phyloP scores from a whole-genome alignment of 2,888 invertebrate species.

The Gortyna flavago region DNA sequence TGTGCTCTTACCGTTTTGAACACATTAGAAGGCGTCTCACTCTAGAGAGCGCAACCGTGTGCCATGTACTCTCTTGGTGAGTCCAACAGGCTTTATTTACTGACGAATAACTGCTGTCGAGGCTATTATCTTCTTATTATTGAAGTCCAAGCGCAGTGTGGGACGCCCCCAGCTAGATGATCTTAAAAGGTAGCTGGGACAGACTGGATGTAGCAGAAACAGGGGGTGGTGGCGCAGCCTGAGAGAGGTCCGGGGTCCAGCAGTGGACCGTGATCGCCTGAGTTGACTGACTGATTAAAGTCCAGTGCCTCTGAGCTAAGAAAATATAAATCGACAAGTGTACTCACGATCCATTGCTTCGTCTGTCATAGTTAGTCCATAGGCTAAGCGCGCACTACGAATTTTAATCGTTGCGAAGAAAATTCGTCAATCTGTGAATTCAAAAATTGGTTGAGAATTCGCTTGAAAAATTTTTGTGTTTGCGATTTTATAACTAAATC shows the following conservation, averaged over 20 bases:
- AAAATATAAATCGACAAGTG: neutral
- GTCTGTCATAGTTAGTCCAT: neutral
- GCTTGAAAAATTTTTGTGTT: too few relatives aligned
- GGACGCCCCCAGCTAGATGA: neutral
- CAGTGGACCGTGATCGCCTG: neutral
- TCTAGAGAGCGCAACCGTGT: neutral
- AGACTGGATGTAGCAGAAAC: neutral
- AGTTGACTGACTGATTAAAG: neutral
- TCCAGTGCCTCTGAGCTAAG: neutral
- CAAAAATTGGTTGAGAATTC: too few relatives aligned
- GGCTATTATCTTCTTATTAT: neutral
- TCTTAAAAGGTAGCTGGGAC: neutral
- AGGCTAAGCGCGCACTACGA: too few relatives aligned
- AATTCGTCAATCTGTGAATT: too few relatives aligned
- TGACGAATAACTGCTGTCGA: neutral
- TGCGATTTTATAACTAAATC: too few relatives aligned
- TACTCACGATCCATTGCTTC: neutral
- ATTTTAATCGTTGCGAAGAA: too few relatives aligned
- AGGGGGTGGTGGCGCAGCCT: neutral
- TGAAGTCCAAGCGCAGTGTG: neutral
- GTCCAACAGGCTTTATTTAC: too few relatives aligned
- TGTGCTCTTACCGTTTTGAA: neutral
- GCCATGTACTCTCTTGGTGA: neutral
- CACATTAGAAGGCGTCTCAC: neutral
- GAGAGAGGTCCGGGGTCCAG: neutral